Base-by-base conservation (phyloP, 2,113 vertebrate genomes). In the Thermophis baileyi region DNA sequence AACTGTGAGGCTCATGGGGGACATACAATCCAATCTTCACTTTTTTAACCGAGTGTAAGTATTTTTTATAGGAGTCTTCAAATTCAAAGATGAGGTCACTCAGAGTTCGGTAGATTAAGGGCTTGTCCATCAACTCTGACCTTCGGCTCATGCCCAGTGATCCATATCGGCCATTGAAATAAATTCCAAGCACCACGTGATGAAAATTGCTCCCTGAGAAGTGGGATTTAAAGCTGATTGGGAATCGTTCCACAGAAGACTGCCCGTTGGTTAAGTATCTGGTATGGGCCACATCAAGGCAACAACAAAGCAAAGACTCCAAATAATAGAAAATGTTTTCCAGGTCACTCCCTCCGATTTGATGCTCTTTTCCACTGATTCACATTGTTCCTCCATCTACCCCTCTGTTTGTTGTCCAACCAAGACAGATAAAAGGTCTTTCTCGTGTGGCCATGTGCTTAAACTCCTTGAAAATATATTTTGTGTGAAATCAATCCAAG, bases 161-260 rank as follows among this genome's bases (percentile, higher is more conserved):
- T 7, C 99, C 99, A 0, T 99, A 99, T 94, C 97, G 98, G 6
- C 99, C 99, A 0, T 98, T 99, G 96, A 98, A 99, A 96, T 99
- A 99, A 95, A 99, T 98, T 24, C 99, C 99, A 81, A 99, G 98
- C 93, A 99, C 99, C 6, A 99, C 99, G 0, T 99, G 99, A 96
- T 99, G 98, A 97, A 99, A 99, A 96, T 97, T 98, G 97, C 98
- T 99, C 95, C 99, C 99, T 89, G 98, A 99, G 97, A 99, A 99
- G 96, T 99, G 99, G 86, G 99, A 99, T 98, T 99, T 99, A 97
- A 99, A 99, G 98, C 99, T 99, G 98, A 99, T 99, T 96, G 99
- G 99, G 97, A 99, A 99, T 35, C 99, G 98, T 96, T 99, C 99
- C 2, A 99, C 97, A 0, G 98, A 98, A 85, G 98, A 98, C 95